Conservation (phyloP, 23 tunicate species). For the Halocynthia aurantium region DNA sequence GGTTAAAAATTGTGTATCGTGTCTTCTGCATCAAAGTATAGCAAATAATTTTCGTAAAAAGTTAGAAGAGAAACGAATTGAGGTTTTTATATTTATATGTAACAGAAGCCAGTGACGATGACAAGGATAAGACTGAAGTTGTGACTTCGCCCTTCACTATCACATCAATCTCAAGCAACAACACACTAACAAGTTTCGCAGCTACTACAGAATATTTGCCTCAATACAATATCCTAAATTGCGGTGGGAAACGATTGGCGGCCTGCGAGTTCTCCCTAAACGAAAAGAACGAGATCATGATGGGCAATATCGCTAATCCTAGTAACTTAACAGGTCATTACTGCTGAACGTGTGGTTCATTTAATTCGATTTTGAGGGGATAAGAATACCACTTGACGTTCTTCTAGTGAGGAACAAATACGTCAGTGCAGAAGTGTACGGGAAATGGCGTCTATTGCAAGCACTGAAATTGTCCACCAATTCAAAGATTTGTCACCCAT, state of each 20-base stretch:
- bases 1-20: no score
- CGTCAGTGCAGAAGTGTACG: no score
- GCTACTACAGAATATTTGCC: neutral
- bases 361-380: no score
- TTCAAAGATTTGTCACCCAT: no score
- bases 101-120: neutral
- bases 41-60: no score
- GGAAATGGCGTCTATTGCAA: no score
- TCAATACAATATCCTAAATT: conserved; percentile 1
- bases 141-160: no score
- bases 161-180: neutral
- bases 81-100: neutral
- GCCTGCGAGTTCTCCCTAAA: conserved; percentile 19
- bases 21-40: no score
- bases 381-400: no score
- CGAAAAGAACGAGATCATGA: neutral
- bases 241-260: conserved; percentile 9
- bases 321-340: neutral
- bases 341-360: neutral
- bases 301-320: neutral
- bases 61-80: no score
- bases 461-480: no score
- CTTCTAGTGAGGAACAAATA: no score
- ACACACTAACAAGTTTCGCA: neutral
- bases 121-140: neutral